These are phyloP conservation scores for Silurus lanzhouensis DNA, from an alignment of 2,797 vertebrate genomes.

Conservation along the genomic window DNA sequence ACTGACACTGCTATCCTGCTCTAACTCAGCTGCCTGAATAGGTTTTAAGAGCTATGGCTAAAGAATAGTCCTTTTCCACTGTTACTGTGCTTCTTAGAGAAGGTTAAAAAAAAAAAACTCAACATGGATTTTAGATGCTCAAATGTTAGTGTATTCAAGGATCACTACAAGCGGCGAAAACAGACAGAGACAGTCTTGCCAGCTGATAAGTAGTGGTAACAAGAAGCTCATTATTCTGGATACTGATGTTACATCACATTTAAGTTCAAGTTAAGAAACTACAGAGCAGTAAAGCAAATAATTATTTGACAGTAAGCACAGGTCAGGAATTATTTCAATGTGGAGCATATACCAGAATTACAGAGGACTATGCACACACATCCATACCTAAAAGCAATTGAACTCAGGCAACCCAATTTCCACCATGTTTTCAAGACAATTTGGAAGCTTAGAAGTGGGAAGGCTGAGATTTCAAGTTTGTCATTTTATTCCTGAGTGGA, in stretches of 20 bases:
- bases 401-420: background rate
- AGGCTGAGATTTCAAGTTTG: background rate
- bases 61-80: background rate
- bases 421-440: background rate
- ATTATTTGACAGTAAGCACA: background rate
- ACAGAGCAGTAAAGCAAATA: slow-evolving; percentile 10
- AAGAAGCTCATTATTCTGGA: slow-evolving; percentile 14
- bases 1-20: slow-evolving; percentile 17
- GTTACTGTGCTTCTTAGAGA: slow-evolving; percentile 13
- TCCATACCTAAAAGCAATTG: background rate
- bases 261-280: background rate
- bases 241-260: slow-evolving; percentile 14
- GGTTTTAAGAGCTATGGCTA: slow-evolving; percentile 21
- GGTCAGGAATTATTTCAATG: background rate
- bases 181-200: slow-evolving; percentile 3
- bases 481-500: too few species aligned
- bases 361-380: background rate
- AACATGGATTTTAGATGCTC: background rate
- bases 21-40: slow-evolving; percentile 17
- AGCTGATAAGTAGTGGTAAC: slow-evolving; percentile 12
- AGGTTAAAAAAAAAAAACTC: background rate
- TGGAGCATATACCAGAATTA: background rate
- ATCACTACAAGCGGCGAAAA: background rate
- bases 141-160: background rate
- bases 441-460: background rate